Percentiles rank a stretch among this genome's conserved stretches.
Evolutionary conservation across 2,888 invertebrate species (phyloP).

Genomic region (Blera fallax): DNA sequence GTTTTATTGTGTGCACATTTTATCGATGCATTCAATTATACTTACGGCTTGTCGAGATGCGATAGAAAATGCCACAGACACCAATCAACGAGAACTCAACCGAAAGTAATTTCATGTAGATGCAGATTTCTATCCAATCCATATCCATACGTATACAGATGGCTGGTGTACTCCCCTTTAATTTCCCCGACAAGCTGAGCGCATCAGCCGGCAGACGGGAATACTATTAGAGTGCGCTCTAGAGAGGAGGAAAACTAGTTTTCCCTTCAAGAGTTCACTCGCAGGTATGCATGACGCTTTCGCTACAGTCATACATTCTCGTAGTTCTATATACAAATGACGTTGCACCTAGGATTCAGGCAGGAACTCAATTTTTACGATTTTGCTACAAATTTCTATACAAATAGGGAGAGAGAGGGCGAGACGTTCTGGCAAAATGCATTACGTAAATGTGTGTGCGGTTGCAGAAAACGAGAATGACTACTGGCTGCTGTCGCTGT

Average conservation of each 20-base stretch:
- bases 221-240: conserved; percentile 35
- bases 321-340: conserved; percentile 17
- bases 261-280: conserved; percentile 46
- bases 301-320: neutral
- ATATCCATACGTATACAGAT: conserved; percentile 19
- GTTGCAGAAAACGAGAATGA: conserved; percentile 19
- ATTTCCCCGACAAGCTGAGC: neutral
- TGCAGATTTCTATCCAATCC: conserved; percentile 51
- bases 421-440: conserved; percentile 21
- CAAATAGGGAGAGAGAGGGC: no score
- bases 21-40: conserved; percentile 37
- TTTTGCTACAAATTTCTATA: conserved; percentile 44
- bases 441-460: conserved; percentile 17
- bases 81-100: conserved; percentile 59
- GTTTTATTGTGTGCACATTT: neutral
- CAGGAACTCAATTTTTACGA: conserved; percentile 44
- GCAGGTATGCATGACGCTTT: conserved; percentile 25
- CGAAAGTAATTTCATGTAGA: conserved; percentile 62
- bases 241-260: conserved; percentile 63
- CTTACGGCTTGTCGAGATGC: neutral
- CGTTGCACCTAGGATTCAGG: conserved; percentile 36
- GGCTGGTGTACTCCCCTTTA: conserved; percentile 39
- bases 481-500: no score
- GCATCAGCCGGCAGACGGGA: conserved; percentile 21
- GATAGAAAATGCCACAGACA: conserved; percentile 25